These are phyloP conservation scores for Limnothrissa miodon DNA, from an alignment of 2,113 vertebrate genomes.

Conservation along the genomic window DNA sequence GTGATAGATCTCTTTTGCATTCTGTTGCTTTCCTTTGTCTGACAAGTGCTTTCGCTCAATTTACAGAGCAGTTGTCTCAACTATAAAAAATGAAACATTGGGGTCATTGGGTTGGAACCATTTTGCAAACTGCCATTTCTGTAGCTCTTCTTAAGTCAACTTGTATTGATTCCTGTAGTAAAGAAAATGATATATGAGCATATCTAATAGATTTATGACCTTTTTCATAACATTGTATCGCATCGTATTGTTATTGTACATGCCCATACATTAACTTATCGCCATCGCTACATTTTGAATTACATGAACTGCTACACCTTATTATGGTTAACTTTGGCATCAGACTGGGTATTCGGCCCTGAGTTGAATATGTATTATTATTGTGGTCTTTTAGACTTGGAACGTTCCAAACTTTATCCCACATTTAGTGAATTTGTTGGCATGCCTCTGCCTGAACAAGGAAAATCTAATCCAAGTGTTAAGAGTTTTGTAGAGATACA, in stretches of 20 bases:
- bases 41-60: neutral
- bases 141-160: neutral
- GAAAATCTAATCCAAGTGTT: neutral
- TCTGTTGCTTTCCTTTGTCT: conserved; percentile 23
- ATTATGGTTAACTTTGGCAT: neutral
- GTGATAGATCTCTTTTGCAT: conserved; percentile 43
- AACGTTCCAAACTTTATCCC: neutral
- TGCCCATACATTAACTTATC: neutral
- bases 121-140: neutral
- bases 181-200: neutral
- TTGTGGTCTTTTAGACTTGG: neutral
- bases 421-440: neutral
- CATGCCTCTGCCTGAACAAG: neutral
- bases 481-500: neutral
- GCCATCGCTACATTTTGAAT: neutral
- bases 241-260: no score
- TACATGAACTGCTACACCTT: neutral
- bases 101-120: neutral
- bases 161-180: no score
- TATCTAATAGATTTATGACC: no score
- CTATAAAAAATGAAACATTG: neutral
- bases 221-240: no score
- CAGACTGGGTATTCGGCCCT: neutral
- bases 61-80: neutral
- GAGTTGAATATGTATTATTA: neutral